Conservation (phyloP, 2,113 vertebrate species). For the Hydrochoerus hydrochaeris region DNA sequence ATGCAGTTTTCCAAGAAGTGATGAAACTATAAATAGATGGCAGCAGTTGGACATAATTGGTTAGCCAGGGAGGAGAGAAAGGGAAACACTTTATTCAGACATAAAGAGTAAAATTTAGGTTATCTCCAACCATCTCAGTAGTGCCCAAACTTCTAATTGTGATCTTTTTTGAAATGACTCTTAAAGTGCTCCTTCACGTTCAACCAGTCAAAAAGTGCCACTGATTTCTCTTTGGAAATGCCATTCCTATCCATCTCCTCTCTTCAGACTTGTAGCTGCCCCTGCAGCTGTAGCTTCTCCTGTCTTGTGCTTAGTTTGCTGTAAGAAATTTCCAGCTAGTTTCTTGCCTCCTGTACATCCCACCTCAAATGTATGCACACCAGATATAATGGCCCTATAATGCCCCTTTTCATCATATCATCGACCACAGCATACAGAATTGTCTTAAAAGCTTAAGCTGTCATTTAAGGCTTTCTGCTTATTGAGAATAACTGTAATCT, state of each 20-base stretch:
- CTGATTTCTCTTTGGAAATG: constrained; percentile 27
- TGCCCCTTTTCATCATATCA: background rate
- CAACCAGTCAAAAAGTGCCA: background rate
- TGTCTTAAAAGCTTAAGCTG: constrained; percentile 53
- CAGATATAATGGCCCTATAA: background rate
- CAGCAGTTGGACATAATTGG: background rate
- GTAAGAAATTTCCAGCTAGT: background rate
- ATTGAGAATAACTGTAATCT: constrained; percentile 57
- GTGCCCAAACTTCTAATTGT: background rate
- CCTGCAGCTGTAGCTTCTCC: background rate
- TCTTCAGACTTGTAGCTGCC: background rate
- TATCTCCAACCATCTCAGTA: background rate
- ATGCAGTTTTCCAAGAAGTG: background rate
- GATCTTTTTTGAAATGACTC: constrained; percentile 8
- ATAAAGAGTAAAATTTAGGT: background rate
- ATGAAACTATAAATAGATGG: background rate
- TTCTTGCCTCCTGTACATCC: background rate
- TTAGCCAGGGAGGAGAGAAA: background rate
- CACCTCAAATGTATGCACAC: background rate
- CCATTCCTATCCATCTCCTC: background rate
- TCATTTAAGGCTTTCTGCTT: background rate
- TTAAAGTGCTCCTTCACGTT: background rate
- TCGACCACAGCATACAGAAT: constrained; percentile 15
- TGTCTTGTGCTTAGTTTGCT: background rate
- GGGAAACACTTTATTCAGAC: background rate